Evolutionary conservation across 2,888 invertebrate genomes (phyloP), one percentile per base, ranked within the genome.

Genomic region (Limnephilus rhombicus): DNA sequence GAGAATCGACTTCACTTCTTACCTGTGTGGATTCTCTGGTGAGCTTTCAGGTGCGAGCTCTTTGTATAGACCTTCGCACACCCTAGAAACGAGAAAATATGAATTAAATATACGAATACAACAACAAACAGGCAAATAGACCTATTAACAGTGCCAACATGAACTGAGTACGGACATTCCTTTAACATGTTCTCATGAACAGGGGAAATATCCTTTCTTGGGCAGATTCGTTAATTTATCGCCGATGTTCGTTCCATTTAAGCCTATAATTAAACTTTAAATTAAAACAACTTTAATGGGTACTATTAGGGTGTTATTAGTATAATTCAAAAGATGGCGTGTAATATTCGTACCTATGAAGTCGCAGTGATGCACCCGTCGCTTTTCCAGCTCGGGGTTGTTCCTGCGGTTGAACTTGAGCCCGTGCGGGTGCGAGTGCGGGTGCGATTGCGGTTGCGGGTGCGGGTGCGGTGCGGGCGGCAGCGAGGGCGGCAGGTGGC

Each of bases 11-110:
- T 45, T 86, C 85, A 91, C 18, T 41, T 82, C 96, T 97, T 97
- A 99, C 99, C 99, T 96, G 99, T 99, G 95, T 99, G 99, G 96
- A 99, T 99, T 96, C 99, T 97, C 96, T 99, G 99, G 96, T 99
- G 99, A 94, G 99, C 99, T 96, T 99, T 99, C 94, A 99, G 97
- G 96, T 99, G 99, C 94, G 99, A 99, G 96, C 99, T 99, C 97
- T 99, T 99, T 94, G 99, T 99, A 96, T 99, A 99, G 94, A 99
- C 99, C 97, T 99, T 99, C 94, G 98, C 97, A 96, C 99, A 99
- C 95, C 99, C 99, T 99, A 97, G 92, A 97, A 97, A 94, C 89
- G 90, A 85, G 83, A 86, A 34, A 91, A 91, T 89, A 87, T 85
- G 45, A 2, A 86, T 86, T n/a, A 24, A 86, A 12, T 31, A 82